Evolutionary conservation across 2,797 vertebrate species (phyloP).

Genomic region (Lacerta agilis): DNA sequence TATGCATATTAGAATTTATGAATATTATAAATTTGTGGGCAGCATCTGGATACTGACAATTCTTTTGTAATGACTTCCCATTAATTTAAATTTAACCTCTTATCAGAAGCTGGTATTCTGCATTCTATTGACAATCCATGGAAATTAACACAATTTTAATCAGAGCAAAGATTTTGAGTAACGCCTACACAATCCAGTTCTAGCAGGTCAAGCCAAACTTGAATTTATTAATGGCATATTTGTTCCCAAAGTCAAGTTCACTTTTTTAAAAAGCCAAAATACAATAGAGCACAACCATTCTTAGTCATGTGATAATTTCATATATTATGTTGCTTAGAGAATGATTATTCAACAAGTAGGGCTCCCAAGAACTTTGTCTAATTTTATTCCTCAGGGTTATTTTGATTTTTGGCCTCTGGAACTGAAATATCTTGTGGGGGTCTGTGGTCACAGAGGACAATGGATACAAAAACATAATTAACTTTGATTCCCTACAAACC

Average conservation of each 20-base stretch:
- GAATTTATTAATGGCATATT: constrained; percentile 42
- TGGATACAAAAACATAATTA: constrained; percentile 70
- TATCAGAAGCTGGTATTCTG: constrained; percentile 51
- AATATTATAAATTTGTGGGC: constrained; percentile 50
- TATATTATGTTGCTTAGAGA: background rate
- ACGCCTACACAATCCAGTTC: constrained; percentile 6
- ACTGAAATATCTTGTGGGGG: background rate
- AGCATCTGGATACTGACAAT: constrained; percentile 49
- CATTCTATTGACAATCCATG: constrained; percentile 37
- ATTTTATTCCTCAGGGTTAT: background rate
- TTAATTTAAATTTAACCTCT: constrained; percentile 44
- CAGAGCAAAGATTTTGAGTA: constrained; percentile 59
- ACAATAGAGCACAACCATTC: constrained; percentile 45
- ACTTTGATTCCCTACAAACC: constrained; percentile 61
- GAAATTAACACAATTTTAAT: constrained; percentile 52
- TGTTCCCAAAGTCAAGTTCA: constrained; percentile 30
- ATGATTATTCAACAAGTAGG: constrained; percentile 34
- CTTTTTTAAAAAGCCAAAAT: constrained; percentile 55
- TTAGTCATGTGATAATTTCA: constrained; percentile 12
- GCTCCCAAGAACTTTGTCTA: background rate
- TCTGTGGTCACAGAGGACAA: constrained; percentile 49
- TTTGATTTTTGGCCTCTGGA: background rate
- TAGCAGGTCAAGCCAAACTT: constrained; percentile 46
- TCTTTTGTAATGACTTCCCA: constrained; percentile 49
- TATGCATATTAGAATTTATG: constrained; percentile 29